Percentiles rank a stretch among this genome's conserved stretches.
These are phyloP conservation scores for Poeciliopsis turneri DNA, from an alignment of 2,797 vertebrate genomes.

Conservation along the genomic window DNA sequence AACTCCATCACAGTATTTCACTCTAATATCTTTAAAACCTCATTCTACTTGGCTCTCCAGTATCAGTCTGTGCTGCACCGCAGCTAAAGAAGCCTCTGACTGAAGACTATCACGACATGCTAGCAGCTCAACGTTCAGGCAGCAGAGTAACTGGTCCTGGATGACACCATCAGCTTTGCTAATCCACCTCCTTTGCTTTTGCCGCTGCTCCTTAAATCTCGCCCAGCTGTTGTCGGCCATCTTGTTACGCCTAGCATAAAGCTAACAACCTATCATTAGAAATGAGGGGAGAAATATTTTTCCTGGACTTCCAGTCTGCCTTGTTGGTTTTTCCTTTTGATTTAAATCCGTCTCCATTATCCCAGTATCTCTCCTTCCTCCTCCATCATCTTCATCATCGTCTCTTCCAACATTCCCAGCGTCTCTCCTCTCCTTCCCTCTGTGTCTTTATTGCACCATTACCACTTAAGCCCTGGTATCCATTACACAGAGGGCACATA, in stretches of 20 bases:
- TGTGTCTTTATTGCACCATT: constrained; percentile 76
- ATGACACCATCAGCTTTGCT: background rate
- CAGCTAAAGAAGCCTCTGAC: background rate
- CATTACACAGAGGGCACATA: constrained; percentile 78
- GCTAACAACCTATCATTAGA: background rate
- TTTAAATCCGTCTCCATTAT: constrained; percentile 37
- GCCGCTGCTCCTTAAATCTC: background rate
- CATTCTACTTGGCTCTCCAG: background rate
- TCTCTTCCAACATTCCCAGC: constrained; percentile 26
- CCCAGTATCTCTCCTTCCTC: constrained; percentile 14
- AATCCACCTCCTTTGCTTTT: background rate
- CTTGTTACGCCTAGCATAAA: background rate
- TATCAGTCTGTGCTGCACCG: background rate
- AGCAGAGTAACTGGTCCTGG: background rate
- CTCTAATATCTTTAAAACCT: background rate
- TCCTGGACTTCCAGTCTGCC: constrained; percentile 4
- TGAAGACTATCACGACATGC: background rate
- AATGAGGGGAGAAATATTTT: background rate
- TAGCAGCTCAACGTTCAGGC: background rate
- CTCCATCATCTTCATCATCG: constrained; percentile 27
- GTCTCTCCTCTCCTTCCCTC: constrained; percentile 16
- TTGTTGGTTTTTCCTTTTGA: constrained; percentile 6
- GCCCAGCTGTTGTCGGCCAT: background rate
- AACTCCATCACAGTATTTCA: background rate
- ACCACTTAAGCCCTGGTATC: constrained; percentile 79